A percentile compares a stretch with the other conserved stretches of the same genome.
phyloP scores from a whole-genome alignment of 35 echinoderm and acorn worm species.

The Acanthaster planci region DNA sequence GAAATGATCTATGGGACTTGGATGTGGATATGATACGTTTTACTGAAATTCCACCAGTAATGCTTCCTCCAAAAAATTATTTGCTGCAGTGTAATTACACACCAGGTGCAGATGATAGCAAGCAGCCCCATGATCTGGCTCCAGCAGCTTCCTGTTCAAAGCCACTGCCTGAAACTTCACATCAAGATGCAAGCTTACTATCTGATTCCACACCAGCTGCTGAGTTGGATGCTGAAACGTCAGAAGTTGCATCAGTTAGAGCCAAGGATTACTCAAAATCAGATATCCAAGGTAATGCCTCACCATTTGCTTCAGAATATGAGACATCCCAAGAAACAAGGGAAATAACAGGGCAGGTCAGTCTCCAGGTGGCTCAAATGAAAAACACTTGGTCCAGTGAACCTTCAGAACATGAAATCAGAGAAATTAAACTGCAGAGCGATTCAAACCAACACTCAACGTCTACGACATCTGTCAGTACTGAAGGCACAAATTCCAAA shows the following conservation, averaged over 20 bases:
- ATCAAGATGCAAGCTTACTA: not conserved
- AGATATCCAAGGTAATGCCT: not conserved
- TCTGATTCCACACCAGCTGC: not conserved
- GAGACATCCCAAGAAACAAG: no score
- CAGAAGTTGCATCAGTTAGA: not conserved
- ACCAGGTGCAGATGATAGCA: not conserved
- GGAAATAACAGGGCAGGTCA: no score
- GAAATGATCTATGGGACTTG: not conserved
- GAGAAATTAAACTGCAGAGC: no score
- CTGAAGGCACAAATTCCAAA: not conserved
- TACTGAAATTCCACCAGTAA: not conserved
- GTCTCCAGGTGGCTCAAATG: no score
- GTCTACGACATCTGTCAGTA: not conserved
- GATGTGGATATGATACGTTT: not conserved
- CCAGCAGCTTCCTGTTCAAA: not conserved
- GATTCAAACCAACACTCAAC: no score
- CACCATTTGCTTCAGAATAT: no score
- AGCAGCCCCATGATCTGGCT: not conserved
- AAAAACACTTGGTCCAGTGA: no score
- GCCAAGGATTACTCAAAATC: no score
- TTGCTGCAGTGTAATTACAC: not conserved
- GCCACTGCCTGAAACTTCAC: not conserved
- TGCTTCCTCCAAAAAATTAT: not conserved
- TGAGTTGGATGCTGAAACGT: not conserved
- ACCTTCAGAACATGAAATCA: no score